Percentiles rank a stretch among this genome's conserved stretches.
These are phyloP conservation scores for Hypotaenidia okinawae DNA, from an alignment of 2,797 vertebrate species.

Conservation along the genomic window DNA sequence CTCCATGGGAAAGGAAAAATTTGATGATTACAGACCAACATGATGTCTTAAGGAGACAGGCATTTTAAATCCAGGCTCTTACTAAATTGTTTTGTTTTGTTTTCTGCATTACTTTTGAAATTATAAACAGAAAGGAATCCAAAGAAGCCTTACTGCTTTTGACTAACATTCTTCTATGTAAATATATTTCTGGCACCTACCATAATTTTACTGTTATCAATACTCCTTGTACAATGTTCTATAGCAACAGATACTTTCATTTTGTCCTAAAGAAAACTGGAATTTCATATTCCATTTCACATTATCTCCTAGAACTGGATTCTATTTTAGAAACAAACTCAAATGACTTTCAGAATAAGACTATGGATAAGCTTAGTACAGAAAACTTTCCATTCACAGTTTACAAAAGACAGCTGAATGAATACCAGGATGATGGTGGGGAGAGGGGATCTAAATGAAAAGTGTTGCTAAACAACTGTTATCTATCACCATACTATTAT, in stretches of 20 bases:
- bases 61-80: neutral
- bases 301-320: neutral
- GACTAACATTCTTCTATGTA: neutral
- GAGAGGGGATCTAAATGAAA: neutral
- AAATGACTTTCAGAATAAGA: neutral
- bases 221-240: neutral
- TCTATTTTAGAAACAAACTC: neutral
- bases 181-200: neutral
- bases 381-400: neutral
- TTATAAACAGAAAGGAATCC: neutral
- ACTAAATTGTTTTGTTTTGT: neutral
- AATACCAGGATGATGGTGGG: neutral
- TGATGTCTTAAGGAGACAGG: neutral
- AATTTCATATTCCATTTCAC: neutral
- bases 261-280: neutral
- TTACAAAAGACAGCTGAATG: neutral
- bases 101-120: neutral
- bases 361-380: neutral
- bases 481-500: neutral
- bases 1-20: neutral
- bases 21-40: neutral
- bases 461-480: neutral
- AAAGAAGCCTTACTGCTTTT: neutral
- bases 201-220: neutral
- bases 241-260: neutral